Percentiles rank a stretch among this genome's conserved stretches.
Evolutionary conservation across 2,113 vertebrate genomes (phyloP).

Genomic region (Sylvilagus bachmani): DNA sequence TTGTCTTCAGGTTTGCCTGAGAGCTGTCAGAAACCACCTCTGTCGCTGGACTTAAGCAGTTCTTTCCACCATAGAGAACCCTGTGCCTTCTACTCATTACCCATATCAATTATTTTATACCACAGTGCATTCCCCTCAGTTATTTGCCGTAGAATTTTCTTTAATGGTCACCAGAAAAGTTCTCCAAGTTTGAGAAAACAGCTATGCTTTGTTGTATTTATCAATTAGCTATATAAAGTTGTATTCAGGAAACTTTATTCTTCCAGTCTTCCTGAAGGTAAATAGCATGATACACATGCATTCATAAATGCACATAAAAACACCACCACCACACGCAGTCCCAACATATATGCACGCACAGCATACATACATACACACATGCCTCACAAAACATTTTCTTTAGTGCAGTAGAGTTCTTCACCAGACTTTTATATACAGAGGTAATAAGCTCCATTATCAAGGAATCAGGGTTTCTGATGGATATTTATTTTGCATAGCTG

Average conservation of each 20-base stretch:
- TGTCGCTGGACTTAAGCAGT: background rate
- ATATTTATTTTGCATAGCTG: background rate
- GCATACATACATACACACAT: background rate
- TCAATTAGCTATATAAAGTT: background rate
- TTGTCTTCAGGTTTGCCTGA: background rate
- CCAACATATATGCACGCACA: background rate
- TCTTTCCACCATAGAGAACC: background rate
- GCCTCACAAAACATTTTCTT: background rate
- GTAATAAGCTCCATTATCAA: fast-evolving
- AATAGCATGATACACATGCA: background rate
- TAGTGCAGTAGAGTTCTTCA: background rate
- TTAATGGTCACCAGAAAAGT: background rate
- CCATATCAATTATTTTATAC: background rate
- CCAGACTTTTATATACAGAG: background rate
- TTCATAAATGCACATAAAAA: background rate
- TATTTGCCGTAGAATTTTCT: background rate
- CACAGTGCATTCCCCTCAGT: background rate
- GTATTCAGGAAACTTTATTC: background rate
- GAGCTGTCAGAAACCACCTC: background rate
- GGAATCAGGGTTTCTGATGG: background rate
- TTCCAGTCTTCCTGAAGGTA: background rate
- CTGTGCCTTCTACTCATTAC: background rate
- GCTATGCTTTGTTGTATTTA: background rate
- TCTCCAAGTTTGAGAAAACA: background rate
- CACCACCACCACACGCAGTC: fast-evolving